Percentiles rank a stretch among this genome's conserved stretches.
phyloP scores from a whole-genome alignment of 2,888 invertebrate genomes.

The Pomacea canaliculata region DNA sequence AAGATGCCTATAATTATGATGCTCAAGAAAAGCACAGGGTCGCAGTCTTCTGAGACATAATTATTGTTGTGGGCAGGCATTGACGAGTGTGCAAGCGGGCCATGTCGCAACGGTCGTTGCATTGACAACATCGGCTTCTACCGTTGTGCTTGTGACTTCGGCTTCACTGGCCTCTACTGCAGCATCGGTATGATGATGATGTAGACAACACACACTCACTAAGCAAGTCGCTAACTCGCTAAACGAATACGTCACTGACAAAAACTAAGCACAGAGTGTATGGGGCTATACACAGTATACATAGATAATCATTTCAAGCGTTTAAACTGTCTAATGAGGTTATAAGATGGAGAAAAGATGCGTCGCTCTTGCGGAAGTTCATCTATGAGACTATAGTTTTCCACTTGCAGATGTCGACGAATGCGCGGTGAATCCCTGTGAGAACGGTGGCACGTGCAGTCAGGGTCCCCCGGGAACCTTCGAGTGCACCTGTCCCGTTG shows the following conservation, averaged over 20 bases:
- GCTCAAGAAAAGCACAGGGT: too few relatives aligned
- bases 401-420: constrained; percentile 80
- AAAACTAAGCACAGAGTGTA: too few relatives aligned
- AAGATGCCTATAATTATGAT: too few relatives aligned
- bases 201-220: too few relatives aligned
- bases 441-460: constrained; percentile 36
- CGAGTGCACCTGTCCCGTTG: constrained; percentile 34
- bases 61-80: constrained; percentile 76
- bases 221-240: too few relatives aligned
- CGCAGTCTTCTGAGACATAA: too few relatives aligned
- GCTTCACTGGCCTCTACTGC: constrained; percentile 71
- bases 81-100: constrained; percentile 71
- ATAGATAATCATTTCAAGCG: too few relatives aligned
- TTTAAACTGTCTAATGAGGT: too few relatives aligned
- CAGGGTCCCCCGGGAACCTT: constrained; percentile 29
- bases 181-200: not conserved
- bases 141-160: constrained; percentile 35
- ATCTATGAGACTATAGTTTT: not conserved
- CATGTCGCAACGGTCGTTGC: constrained; percentile 74
- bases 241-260: too few relatives aligned
- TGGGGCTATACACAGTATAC: too few relatives aligned
- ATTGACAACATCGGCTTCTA: constrained; percentile 26
- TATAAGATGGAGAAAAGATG: too few relatives aligned
- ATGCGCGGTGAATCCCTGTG: constrained; percentile 35
- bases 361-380: too few relatives aligned